Percentiles rank a stretch among this genome's conserved stretches.
Evolutionary conservation across 2,888 invertebrate genomes (phyloP).

Genomic region (Homarus gammarus): DNA sequence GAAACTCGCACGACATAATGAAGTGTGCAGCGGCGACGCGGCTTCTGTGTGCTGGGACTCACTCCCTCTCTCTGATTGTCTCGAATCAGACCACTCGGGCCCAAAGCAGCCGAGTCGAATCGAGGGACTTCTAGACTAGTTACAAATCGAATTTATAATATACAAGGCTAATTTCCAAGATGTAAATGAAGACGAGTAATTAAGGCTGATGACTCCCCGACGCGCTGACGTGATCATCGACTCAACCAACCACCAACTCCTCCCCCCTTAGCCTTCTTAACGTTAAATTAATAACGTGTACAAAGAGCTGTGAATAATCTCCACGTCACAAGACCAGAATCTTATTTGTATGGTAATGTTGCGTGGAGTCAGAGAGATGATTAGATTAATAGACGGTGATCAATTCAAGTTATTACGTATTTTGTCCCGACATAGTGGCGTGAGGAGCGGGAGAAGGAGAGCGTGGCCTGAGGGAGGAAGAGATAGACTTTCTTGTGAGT

Average conservation of each 20-base stretch:
- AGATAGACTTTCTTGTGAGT: background rate
- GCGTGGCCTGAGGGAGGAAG: background rate
- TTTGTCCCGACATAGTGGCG: conserved; percentile 42
- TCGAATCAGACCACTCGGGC: background rate
- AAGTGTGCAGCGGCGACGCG: background rate
- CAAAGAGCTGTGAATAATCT: conserved; percentile 70
- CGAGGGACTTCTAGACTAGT: conserved; percentile 1
- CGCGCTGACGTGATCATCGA: conserved; percentile 11
- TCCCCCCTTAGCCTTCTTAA: conserved; percentile 48
- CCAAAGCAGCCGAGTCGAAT: background rate
- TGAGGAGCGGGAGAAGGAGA: background rate
- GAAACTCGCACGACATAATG: background rate
- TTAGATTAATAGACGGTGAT: conserved; percentile 69
- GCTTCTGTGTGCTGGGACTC: background rate
- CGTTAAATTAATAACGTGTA: conserved; percentile 66
- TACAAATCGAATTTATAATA: conserved; percentile 43
- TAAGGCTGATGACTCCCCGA: conserved; percentile 28
- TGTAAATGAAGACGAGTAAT: conserved; percentile 43
- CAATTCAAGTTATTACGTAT: conserved; percentile 70
- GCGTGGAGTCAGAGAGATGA: conserved; percentile 65
- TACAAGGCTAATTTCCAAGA: conserved; percentile 45
- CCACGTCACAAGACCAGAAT: conserved; percentile 57
- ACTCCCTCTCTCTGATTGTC: background rate
- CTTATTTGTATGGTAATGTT: conserved; percentile 69
- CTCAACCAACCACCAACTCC: background rate